A percentile compares a stretch with the other conserved stretches of the same genome.
These are phyloP conservation scores for Melanogrammus aeglefinus DNA, from an alignment of 2,797 vertebrate genomes.

Conservation along the genomic window DNA sequence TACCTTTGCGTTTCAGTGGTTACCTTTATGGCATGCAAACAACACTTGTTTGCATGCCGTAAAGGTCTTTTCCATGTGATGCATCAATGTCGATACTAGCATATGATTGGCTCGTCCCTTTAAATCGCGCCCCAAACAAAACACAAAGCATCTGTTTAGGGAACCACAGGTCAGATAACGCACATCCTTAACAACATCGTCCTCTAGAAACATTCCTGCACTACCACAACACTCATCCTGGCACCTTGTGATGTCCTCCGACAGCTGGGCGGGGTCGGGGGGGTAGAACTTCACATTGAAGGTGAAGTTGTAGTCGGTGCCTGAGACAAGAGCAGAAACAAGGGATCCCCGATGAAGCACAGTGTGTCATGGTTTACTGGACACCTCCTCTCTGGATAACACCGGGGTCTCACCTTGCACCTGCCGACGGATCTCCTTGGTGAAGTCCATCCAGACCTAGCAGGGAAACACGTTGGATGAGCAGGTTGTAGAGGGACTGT, in stretches of 20 bases:
- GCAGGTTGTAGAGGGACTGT: no score
- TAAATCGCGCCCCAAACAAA: background rate
- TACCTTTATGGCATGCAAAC: no score
- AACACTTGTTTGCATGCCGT: background rate
- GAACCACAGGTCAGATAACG: background rate
- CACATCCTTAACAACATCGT: background rate
- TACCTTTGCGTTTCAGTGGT: no score
- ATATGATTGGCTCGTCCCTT: background rate
- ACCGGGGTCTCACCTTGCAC: slow-evolving; percentile 79
- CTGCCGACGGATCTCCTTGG: slow-evolving; percentile 94
- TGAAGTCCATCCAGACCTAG: slow-evolving; percentile 92
- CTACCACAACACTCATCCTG: background rate
- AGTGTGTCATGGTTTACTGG: background rate
- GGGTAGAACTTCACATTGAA: slow-evolving; percentile 98
- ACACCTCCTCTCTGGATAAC: background rate
- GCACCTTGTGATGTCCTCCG: slow-evolving; percentile 95
- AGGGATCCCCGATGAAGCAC: background rate
- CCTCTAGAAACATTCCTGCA: background rate
- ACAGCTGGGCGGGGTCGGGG: slow-evolving; percentile 91
- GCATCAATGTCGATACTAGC: background rate
- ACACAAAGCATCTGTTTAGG: background rate
- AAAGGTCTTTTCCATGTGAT: background rate
- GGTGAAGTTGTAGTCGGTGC: slow-evolving; percentile 86
- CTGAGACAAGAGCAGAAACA: slow-evolving; percentile 57
- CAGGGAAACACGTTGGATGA: slow-evolving; percentile 16